Conservation (phyloP, 2,797 vertebrate genomes). For the Limnodromus scolopaceus region DNA sequence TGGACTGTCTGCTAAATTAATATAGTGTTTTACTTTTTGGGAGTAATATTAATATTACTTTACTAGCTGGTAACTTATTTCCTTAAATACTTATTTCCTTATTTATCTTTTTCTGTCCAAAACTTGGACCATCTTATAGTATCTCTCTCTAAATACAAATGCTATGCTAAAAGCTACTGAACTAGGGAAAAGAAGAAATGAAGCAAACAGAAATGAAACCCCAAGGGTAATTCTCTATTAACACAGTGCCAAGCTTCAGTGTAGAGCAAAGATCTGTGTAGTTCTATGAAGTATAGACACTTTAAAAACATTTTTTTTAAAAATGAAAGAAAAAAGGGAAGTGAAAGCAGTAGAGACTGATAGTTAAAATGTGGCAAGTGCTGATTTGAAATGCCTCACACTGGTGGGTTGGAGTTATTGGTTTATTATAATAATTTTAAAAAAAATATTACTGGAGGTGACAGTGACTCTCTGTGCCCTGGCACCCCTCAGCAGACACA, state of each 20-base stretch:
- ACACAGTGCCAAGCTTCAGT: background rate
- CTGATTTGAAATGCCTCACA: background rate
- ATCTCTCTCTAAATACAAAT: background rate
- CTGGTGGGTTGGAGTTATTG: background rate
- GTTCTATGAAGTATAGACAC: background rate
- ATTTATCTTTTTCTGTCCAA: background rate
- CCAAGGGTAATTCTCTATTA: background rate
- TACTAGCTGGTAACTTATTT: background rate
- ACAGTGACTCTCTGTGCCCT: background rate
- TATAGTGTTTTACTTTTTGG: background rate
- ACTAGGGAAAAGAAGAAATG: background rate
- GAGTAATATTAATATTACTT: background rate
- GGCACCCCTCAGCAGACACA: background rate
- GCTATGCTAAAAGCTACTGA: background rate
- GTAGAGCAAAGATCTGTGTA: background rate
- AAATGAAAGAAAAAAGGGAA: background rate
- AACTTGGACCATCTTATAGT: background rate
- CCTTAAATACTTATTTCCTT: background rate
- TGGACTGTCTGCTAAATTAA: background rate
- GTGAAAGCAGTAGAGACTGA: background rate
- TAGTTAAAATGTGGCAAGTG: background rate
- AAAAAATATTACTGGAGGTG: background rate
- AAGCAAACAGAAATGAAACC: background rate
- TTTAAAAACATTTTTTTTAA: too few species aligned
- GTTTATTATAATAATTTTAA: background rate